Base-by-base conservation (phyloP, 2,113 vertebrate species). In the Rattus rattus region DNA sequence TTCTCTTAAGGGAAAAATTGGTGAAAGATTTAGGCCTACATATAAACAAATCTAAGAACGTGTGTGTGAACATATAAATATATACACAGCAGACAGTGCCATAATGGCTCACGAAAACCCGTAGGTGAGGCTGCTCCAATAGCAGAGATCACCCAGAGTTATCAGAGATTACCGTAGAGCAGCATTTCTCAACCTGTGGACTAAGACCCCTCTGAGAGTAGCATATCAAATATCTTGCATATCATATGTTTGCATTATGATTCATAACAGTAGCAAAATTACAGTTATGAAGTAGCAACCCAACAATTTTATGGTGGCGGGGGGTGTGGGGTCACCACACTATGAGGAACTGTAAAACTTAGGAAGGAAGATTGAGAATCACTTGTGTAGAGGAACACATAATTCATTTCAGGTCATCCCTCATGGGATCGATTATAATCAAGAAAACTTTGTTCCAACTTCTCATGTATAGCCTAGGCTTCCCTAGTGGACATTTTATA, bases 1-100 rank as follows among this genome's bases (percentile, higher is more conserved):
- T 97, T 92, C 56, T 69, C n/a, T 86, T 95, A 81, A 86, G 47
- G 56, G 97, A 95, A 94, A 72, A 79, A n/a, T 43, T n/a, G 36
- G 5, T 87, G 16, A 92, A 85, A 79, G 63, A 90, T 92, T 33
- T 70, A 14, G 95, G 72, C 36, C 72, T 88, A 70, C 26, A 20
- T 52, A 56, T 90, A 96, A 79, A 63, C 88, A 96, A 84, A 83
- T 65, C 7, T 70, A 95, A 49, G 63, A 52, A 70, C 30, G 20
- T 80, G 16, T 77, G 52, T 47, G 59, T 43, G 77, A 30, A 81
- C n/a, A 79, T 54, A 85, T 36, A 80, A 77, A 8, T 5, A 59
- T 36, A 12, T 88, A 56, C 69, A 39, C 33, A 87, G 16, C 56
- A 90, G 61, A 36, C n/a, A 94, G 72, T 49, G 79, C 39, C 72